These are phyloP conservation scores for Zoroaster sp. DNA, from an alignment of 53 echinoderm and acorn worm species.

Conservation along the genomic window DNA sequence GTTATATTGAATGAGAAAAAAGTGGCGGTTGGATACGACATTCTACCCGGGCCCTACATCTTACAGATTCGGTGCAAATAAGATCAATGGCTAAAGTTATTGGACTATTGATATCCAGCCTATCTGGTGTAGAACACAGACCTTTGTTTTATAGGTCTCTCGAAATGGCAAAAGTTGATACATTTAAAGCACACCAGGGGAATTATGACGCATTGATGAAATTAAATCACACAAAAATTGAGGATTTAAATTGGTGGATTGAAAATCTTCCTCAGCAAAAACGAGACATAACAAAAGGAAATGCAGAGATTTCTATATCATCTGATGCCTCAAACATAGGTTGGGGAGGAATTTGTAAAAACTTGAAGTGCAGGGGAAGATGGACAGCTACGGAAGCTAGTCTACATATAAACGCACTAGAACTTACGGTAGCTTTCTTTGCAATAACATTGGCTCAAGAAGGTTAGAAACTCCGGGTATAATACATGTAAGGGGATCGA, in stretches of 20 bases:
- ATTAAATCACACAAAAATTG: background rate
- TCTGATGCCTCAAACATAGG: conserved; percentile 45
- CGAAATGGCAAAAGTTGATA: background rate
- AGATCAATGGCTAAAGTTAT: conserved; percentile 40
- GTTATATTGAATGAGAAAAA: background rate
- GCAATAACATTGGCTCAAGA: conserved; percentile 23
- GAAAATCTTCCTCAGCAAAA: conserved; percentile 25
- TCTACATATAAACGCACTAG: conserved; percentile 25
- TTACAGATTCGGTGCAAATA: background rate
- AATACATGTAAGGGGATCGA: too few relatives aligned
- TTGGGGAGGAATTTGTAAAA: conserved; percentile 23
- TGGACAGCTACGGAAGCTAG: conserved; percentile 19
- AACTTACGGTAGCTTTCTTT: conserved; percentile 27
- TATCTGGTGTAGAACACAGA: background rate
- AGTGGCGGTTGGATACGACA: too few relatives aligned
- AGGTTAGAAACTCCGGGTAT: too few relatives aligned
- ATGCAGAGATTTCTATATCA: conserved; percentile 14
- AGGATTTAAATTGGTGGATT: conserved; percentile 49
- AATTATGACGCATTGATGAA: background rate
- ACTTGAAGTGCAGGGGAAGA: conserved; percentile 22
- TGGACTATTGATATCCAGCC: background rate
- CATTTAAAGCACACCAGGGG: background rate
- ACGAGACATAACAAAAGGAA: background rate
- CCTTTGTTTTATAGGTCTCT: conserved; percentile 20
- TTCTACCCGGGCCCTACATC: background rate